A percentile compares a stretch with the other conserved stretches of the same genome.
These are phyloP conservation scores for Porites rus DNA, from an alignment of 92 coral and sea anemone species.

Conservation along the genomic window DNA sequence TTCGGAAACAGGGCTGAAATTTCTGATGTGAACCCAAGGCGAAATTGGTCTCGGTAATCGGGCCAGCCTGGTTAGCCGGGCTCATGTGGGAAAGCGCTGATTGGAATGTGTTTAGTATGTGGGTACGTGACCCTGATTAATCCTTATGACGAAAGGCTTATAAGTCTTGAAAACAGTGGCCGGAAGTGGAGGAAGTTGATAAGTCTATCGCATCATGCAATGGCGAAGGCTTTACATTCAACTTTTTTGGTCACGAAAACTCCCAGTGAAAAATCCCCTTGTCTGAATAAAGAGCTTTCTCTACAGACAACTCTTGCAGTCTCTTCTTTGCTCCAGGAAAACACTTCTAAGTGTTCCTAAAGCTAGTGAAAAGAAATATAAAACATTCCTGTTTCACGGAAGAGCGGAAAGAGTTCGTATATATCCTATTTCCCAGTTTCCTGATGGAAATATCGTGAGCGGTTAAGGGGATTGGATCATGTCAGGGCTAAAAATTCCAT, in stretches of 20 bases:
- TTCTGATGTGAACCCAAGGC: too few relatives aligned
- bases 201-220: not conserved
- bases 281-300: too few relatives aligned
- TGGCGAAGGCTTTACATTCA: not conserved
- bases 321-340: not conserved
- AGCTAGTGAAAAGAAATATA: not conserved
- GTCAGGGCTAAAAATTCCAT: not conserved
- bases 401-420: not conserved
- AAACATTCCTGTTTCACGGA: slow-evolving; percentile 14
- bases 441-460: not conserved
- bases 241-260: not conserved
- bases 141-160: not conserved
- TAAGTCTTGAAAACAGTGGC: not conserved
- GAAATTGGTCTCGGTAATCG: too few relatives aligned
- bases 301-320: too few relatives aligned
- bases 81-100: too few relatives aligned
- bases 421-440: slow-evolving; percentile 28
- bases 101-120: too few relatives aligned
- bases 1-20: too few relatives aligned
- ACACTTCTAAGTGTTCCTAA: not conserved
- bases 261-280: too few relatives aligned
- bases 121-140: not conserved
- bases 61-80: too few relatives aligned
- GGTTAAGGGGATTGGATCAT: not conserved
- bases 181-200: not conserved